phyloP scores from a whole-genome alignment of 1,140 invertebrate genomes.

The Zelostemma sp. region DNA sequence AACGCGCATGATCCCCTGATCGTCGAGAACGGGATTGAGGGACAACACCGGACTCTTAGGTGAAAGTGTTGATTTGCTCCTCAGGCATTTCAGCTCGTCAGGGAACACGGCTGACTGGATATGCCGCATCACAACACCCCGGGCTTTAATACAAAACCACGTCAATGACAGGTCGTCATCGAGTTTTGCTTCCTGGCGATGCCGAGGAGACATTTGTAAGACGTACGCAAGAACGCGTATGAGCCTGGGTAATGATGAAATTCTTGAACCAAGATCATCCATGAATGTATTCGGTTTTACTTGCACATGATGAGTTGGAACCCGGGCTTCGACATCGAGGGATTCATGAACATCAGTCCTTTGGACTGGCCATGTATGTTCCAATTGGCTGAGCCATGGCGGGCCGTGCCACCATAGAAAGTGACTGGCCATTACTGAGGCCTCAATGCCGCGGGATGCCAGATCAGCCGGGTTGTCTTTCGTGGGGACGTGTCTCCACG shows the following conservation, averaged over 20 bases:
- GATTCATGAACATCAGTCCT: too few species aligned
- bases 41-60: not conserved
- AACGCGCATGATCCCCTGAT: not conserved
- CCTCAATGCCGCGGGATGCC: slow-evolving; percentile 40
- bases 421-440: not conserved
- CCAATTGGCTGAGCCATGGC: not conserved
- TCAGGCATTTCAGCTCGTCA: not conserved
- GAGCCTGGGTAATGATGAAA: not conserved
- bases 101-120: not conserved
- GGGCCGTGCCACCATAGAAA: not conserved
- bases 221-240: not conserved
- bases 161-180: too few species aligned
- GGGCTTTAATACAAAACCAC: too few species aligned
- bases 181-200: too few species aligned
- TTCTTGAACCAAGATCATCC: too few species aligned
- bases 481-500: slow-evolving; percentile 49
- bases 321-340: too few species aligned
- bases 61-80: not conserved
- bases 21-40: not conserved
- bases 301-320: too few species aligned
- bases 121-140: too few species aligned
- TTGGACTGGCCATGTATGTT: too few species aligned
- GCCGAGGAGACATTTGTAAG: too few species aligned
- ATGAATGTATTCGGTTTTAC: too few species aligned
- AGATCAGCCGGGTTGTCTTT: slow-evolving; percentile 54